Conservation (phyloP, 2,888 invertebrate species). For the Pterobdella sp. region DNA sequence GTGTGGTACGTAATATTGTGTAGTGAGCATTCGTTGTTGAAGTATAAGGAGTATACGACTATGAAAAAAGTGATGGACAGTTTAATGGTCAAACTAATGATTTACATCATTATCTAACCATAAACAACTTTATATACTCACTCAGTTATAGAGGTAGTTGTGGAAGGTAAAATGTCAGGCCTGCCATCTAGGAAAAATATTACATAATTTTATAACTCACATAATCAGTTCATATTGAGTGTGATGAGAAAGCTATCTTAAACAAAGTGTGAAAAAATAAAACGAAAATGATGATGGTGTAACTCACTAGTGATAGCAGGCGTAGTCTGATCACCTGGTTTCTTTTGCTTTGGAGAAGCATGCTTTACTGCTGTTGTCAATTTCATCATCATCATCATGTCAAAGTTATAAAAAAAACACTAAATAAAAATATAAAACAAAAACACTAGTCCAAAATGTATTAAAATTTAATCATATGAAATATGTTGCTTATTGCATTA, state of each 20-base stretch:
- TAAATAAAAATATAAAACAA: too few relatives aligned
- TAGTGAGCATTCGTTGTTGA: background rate
- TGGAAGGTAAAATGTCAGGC: background rate
- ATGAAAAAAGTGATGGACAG: too few relatives aligned
- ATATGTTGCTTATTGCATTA: too few relatives aligned
- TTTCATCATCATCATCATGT: too few relatives aligned
- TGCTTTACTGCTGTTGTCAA: background rate
- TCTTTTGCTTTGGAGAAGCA: background rate
- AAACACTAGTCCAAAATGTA: too few relatives aligned
- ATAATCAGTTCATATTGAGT: too few relatives aligned
- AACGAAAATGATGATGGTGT: background rate
- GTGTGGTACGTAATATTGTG: background rate
- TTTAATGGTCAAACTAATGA: too few relatives aligned
- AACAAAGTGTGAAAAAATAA: background rate
- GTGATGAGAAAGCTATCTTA: background rate
- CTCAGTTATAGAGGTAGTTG: background rate
- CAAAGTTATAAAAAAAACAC: too few relatives aligned
- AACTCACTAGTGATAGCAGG: background rate
- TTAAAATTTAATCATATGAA: too few relatives aligned
- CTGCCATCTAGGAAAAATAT: background rate
- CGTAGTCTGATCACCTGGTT: background rate
- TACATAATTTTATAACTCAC: too few relatives aligned
- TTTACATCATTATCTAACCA: too few relatives aligned
- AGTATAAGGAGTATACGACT: too few relatives aligned
- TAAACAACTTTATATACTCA: background rate